Evolutionary conservation across 2,888 invertebrate species (phyloP).

Genomic region (Agrochola circellaris): DNA sequence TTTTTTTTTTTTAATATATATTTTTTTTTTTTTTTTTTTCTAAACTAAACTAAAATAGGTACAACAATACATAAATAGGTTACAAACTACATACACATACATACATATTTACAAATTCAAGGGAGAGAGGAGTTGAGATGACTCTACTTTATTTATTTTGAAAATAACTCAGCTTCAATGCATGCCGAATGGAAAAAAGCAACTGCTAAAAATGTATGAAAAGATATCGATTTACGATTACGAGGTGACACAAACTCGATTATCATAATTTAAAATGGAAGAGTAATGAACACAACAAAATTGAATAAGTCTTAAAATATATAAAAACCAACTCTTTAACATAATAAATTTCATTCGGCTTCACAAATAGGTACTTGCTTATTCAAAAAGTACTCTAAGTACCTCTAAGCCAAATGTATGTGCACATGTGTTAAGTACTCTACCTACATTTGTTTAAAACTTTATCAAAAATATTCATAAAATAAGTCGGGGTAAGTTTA

Average conservation of each 20-base stretch:
- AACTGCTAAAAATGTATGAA: too few species aligned
- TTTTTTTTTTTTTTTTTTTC: too few species aligned
- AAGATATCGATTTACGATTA: too few species aligned
- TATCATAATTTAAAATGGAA: constrained; percentile 1
- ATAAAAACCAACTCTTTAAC: constrained; percentile 3
- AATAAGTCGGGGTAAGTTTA: constrained; percentile 14
- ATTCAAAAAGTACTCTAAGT: constrained; percentile 39
- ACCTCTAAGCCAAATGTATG: constrained; percentile 46
- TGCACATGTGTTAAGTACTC: constrained; percentile 25
- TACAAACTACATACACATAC: too few species aligned
- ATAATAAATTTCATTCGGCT: constrained; percentile 36
- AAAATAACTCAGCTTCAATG: too few species aligned
- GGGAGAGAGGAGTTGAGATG: too few species aligned
- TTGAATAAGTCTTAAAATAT: background rate
- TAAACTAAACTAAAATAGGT: too few species aligned
- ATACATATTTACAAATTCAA: too few species aligned
- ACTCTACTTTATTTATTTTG: too few species aligned
- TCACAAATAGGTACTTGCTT: constrained; percentile 17
- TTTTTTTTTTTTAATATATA: too few species aligned
- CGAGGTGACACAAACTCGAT: background rate
- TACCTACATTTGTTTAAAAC: constrained; percentile 12
- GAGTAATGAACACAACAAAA: background rate
- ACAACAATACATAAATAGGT: too few species aligned
- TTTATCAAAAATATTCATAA: constrained; percentile 32
- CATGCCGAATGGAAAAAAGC: too few species aligned